Conservation (phyloP, 2,888 invertebrate genomes). For the Gandaritis pyraliata region DNA sequence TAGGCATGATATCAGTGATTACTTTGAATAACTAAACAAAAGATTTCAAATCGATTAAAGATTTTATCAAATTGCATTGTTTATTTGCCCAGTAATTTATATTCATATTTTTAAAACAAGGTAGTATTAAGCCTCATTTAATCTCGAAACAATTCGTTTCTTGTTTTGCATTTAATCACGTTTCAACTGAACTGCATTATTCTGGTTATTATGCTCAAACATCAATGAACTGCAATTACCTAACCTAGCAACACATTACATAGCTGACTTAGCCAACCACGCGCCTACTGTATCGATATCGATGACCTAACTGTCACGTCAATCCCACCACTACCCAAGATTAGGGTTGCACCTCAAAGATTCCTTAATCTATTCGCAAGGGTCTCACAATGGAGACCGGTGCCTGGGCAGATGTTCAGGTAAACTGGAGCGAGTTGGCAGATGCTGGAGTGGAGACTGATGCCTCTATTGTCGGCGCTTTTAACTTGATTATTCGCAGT, state of each 20-base stretch:
- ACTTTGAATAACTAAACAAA: not conserved
- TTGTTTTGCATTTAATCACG: conserved; percentile 27
- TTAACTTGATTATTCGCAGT: conserved; percentile 72
- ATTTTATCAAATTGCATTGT: not conserved
- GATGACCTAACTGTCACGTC: conserved; percentile 40
- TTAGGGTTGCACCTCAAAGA: conserved; percentile 69
- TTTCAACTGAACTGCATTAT: conserved; percentile 17
- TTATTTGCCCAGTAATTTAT: not conserved
- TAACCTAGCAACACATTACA: conserved; percentile 8
- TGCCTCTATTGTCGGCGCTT: conserved; percentile 55
- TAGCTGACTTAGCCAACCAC: not conserved
- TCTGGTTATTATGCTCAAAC: conserved; percentile 3
- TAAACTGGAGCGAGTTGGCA: no score
- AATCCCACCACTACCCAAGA: conserved; percentile 58
- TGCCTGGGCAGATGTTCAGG: conserved; percentile 73
- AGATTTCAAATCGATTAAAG: not conserved
- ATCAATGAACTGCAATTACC: conserved; percentile 15
- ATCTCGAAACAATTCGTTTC: conserved; percentile 8
- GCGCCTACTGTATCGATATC: conserved; percentile 39
- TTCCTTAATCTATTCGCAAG: conserved; percentile 73
- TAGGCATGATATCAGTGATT: not conserved
- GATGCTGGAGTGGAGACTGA: conserved; percentile 57
- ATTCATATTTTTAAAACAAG: conserved; percentile 2
- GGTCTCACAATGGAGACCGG: conserved; percentile 47
- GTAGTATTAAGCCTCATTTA: conserved; percentile 3